phyloP scores from a whole-genome alignment of 1,140 invertebrate genomes.

The Drosophila persimilis region DNA sequence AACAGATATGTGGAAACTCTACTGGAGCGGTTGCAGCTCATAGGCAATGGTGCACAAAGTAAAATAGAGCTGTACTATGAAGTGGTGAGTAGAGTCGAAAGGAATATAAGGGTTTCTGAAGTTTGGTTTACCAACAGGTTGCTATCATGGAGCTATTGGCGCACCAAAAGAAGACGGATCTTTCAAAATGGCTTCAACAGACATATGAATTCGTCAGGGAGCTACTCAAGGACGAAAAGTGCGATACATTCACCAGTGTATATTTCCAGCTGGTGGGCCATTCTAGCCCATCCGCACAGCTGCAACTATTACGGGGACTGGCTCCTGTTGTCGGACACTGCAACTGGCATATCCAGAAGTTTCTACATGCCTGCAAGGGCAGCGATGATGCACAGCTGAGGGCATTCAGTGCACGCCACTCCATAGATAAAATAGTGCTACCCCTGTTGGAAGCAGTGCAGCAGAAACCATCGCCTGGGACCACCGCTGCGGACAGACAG shows the following conservation, averaged over 20 bases:
- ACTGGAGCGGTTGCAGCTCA: slow-evolving; percentile 25
- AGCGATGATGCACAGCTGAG: slow-evolving; percentile 28
- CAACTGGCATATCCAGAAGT: slow-evolving; percentile 52
- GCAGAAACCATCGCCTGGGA: not conserved
- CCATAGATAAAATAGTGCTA: not conserved
- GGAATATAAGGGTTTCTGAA: not conserved
- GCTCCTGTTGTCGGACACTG: not conserved
- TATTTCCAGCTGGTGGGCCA: slow-evolving; percentile 39
- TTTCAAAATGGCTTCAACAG: slow-evolving; percentile 27
- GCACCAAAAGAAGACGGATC: not conserved
- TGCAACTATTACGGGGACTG: slow-evolving; percentile 34
- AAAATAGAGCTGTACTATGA: slow-evolving; percentile 54
- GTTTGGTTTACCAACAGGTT: slow-evolving; percentile 4
- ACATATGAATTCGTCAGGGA: slow-evolving; percentile 13
- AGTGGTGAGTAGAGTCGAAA: slow-evolving; percentile 28
- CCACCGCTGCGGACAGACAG: not conserved
- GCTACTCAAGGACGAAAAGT: slow-evolving; percentile 11
- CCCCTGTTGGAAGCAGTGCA: slow-evolving; percentile 14
- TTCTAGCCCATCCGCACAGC: slow-evolving; percentile 2
- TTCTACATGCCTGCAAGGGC: slow-evolving; percentile 28
- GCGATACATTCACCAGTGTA: slow-evolving; percentile 9
- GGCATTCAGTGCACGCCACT: slow-evolving; percentile 22
- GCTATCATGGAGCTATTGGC: slow-evolving; percentile 37
- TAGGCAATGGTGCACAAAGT: slow-evolving; percentile 4
- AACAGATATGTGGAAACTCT: slow-evolving; percentile 11